Base-by-base conservation (phyloP, 2,797 vertebrate species). In the Poeciliopsis presidionis region DNA sequence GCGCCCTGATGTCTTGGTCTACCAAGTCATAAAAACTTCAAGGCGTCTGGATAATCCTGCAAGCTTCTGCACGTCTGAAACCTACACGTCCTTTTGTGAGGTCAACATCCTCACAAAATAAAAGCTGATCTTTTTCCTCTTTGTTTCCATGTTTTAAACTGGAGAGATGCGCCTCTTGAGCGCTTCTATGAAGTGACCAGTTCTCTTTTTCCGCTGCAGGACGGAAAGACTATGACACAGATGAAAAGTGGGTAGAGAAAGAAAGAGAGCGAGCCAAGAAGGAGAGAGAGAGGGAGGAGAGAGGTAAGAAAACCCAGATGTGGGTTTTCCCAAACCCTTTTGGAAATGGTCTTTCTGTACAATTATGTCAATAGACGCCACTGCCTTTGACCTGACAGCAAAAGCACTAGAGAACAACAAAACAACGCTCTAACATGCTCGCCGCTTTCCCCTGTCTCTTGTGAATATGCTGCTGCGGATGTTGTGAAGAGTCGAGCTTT, bases 241-340 rank as follows among this genome's bases (percentile, higher is more conserved):
- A 95, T 0, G 91, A 92, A 47, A 92, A 91, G 82, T 93, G 95
- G 94, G 86, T 93, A 51, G 92, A 93, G 84, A 93, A 86, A 93
- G 94, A 94, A 77, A 75, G 85, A 76, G 90, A 94, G 0, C 87
- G 87, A 87, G 92, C 87, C 83, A 92, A 30, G 13, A 92, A 1
- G 77, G 95, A 93, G 63, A 90, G 94, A 81, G 91, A 95, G 0
- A 89, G 94, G 84, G 94, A 96, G 84, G 96, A 94, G 74, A 92
- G 53, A 89, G 92, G 95, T 95, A 90, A 90, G 88, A 76, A 70
- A 75, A 83, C 71, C 75, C 84, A 91, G 82, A 88, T 89, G 85
- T 89, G 82, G 39, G 63, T 51, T 73, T 46, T 49, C 46, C 47
- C 41, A 7, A 70, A 28, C 22, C 46, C 46, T 41, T 79, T 84